Percentiles rank a stretch among this genome's conserved stretches.
phyloP scores from a whole-genome alignment of 2,888 invertebrate species.

The Drosophila demipolita region DNA sequence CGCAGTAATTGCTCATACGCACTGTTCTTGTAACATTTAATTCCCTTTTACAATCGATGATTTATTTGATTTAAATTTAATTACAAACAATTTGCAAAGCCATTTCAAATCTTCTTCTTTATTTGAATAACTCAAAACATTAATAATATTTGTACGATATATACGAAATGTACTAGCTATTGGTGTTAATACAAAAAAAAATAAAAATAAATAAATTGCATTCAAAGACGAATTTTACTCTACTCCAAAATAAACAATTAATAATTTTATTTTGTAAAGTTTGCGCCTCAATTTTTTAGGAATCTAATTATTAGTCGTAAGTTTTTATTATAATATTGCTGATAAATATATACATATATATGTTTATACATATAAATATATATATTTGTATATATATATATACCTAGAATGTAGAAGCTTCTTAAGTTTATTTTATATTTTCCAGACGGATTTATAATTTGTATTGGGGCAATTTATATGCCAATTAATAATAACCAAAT shows the following conservation, averaged over 20 bases:
- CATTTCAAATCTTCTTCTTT: not conserved
- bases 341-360: not conserved
- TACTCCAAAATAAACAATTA: too few relatives aligned
- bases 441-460: conserved; percentile 42
- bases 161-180: not conserved
- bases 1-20: conserved; percentile 4
- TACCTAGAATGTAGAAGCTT: conserved; percentile 8
- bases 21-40: not conserved
- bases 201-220: too few relatives aligned
- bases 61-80: not conserved
- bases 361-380: not conserved
- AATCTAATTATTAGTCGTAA: conserved; percentile 10
- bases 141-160: conserved; percentile 3
- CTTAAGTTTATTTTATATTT: conserved; percentile 33
- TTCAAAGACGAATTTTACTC: too few relatives aligned
- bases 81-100: not conserved
- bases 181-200: not conserved
- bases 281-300: too few relatives aligned
- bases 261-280: too few relatives aligned
- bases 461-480: conserved; percentile 41
- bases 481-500: conserved; percentile 45
- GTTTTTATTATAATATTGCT: conserved; percentile 33
- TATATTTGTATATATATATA: too few relatives aligned
- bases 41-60: not conserved
- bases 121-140: not conserved